Percentiles rank a stretch among this genome's conserved stretches.
Conservation (phyloP, 64 coral and sea anemone genomes). For the Stichodactyla helianthus region DNA sequence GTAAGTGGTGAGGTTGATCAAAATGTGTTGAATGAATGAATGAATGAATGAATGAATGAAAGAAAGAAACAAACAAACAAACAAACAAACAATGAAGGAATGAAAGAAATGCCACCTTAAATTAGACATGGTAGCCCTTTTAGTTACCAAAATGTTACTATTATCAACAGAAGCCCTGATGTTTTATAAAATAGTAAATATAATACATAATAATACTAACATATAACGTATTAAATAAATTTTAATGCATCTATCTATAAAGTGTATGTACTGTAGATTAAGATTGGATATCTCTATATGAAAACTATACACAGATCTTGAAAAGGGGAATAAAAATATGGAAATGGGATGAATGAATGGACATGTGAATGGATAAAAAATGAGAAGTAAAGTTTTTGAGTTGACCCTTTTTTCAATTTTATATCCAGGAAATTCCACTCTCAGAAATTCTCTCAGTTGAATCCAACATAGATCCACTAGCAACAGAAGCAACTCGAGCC, state of each 20-base stretch:
- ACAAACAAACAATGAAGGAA: no score
- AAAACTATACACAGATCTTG: neutral
- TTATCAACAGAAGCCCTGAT: no score
- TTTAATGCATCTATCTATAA: no score
- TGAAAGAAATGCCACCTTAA: neutral
- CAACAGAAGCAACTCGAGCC: constrained; percentile 67
- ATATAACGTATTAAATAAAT: no score
- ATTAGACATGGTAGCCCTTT: no score
- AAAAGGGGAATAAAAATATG: neutral
- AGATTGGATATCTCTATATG: neutral
- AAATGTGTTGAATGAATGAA: neutral
- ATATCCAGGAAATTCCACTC: constrained; percentile 68
- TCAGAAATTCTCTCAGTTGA: constrained; percentile 88
- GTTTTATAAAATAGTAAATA: no score
- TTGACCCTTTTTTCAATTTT: neutral
- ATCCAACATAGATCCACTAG: constrained; percentile 79
- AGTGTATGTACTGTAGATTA: neutral
- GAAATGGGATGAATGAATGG: neutral
- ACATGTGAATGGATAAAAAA: neutral
- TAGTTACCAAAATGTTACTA: no score
- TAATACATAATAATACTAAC: no score
- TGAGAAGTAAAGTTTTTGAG: neutral
- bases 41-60: neutral
- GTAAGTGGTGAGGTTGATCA: neutral
- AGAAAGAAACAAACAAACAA: no score